A percentile compares a stretch with the other conserved stretches of the same genome.
Conservation (phyloP, 2,888 invertebrate genomes). For the Harpagoxenus sublaevis region DNA sequence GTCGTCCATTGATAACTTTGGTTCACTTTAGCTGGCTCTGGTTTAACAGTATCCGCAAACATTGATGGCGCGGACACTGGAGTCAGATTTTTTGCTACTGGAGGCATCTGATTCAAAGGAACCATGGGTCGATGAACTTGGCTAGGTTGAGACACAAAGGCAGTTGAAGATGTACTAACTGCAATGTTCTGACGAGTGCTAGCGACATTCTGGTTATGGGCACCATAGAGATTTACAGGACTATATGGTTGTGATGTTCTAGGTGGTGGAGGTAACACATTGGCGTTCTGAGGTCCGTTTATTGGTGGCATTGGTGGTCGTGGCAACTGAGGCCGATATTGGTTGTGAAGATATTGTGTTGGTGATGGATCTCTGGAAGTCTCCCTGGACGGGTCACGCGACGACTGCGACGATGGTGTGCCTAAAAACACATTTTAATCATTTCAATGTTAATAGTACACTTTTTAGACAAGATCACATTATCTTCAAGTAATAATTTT, state of each 20-base stretch:
- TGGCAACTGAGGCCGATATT: constrained; percentile 78
- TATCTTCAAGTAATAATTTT: constrained; percentile 8
- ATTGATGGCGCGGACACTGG: constrained; percentile 6
- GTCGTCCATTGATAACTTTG: constrained; percentile 48
- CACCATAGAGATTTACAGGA: constrained; percentile 39
- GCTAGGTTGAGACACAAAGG: constrained; percentile 32
- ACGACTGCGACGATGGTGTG: constrained; percentile 86
- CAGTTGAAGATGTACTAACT: constrained; percentile 20
- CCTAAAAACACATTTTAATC: constrained; percentile 74
- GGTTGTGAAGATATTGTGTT: constrained; percentile 82
- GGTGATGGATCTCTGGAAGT: constrained; percentile 85
- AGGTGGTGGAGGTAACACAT: constrained; percentile 58
- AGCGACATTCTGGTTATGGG: constrained; percentile 43
- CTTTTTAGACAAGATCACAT: background rate
- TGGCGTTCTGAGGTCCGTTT: constrained; percentile 71
- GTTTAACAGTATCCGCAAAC: constrained; percentile 15
- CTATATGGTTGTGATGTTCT: constrained; percentile 51
- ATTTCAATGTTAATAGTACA: background rate
- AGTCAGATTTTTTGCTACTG: background rate
- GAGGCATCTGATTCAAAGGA: constrained; percentile 36
- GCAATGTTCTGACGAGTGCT: constrained; percentile 23
- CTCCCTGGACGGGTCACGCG: constrained; percentile 86
- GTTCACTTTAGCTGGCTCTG: constrained; percentile 20
- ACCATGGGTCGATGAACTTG: constrained; percentile 46
- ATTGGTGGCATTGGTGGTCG: constrained; percentile 80